Evolutionary conservation across 37 sponge, comb jelly and placozoan species (phyloP).

Genomic region (Tethya wilhelma): DNA sequence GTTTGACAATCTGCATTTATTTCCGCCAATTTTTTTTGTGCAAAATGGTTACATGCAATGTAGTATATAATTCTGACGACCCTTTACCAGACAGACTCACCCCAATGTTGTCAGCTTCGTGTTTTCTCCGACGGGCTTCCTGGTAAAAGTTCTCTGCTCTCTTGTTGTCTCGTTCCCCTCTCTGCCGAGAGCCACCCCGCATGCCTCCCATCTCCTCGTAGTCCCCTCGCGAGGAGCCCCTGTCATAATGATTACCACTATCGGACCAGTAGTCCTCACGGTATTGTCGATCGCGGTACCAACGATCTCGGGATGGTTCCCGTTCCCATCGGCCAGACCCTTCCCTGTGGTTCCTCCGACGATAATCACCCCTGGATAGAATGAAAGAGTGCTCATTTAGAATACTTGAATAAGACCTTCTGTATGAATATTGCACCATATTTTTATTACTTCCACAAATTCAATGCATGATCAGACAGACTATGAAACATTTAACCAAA

Average conservation of each 20-base stretch:
- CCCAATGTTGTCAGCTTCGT: constrained; percentile 44
- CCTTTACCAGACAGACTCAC: no score
- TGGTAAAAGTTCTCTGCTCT: constrained; percentile 5
- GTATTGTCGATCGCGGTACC: no score
- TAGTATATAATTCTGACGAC: no score
- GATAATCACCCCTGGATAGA: not conserved
- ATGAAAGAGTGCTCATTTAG: not conserved
- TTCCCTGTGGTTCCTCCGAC: not conserved
- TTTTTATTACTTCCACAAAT: no score
- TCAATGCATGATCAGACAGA: no score
- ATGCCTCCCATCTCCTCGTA: not conserved
- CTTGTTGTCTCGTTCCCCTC: not conserved
- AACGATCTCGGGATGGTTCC: constrained; percentile 17
- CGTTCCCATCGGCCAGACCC: constrained; percentile 14
- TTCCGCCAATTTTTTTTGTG: no score
- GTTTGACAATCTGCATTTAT: no score
- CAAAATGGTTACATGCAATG: no score
- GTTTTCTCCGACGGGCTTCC: constrained; percentile 54
- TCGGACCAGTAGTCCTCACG: constrained; percentile 46
- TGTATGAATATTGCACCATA: no score
- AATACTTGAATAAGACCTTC: not conserved
- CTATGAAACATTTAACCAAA: no score
- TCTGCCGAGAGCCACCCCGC: not conserved
- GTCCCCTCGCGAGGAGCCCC: not conserved
- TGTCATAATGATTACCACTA: not conserved